Percentiles rank a stretch among this genome's conserved stretches.
Evolutionary conservation across 2,113 vertebrate genomes (phyloP).

Genomic region (Echinops telfairi): DNA sequence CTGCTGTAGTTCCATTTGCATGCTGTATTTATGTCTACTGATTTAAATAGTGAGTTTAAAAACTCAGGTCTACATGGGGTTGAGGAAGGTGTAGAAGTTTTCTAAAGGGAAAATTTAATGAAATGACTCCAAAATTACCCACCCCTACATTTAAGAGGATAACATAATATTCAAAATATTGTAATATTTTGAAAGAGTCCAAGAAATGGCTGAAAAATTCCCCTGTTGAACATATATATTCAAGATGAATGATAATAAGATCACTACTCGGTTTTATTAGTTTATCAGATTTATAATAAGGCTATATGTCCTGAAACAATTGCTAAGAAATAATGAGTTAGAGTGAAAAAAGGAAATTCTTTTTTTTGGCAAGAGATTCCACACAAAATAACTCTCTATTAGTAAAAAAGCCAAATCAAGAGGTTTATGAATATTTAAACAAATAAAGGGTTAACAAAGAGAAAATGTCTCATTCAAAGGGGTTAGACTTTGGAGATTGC

Average conservation of each 20-base stretch:
- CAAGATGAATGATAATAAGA: not conserved
- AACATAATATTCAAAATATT: not conserved
- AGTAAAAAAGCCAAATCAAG: not conserved
- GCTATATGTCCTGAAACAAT: not conserved
- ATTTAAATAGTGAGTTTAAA: conserved; percentile 28
- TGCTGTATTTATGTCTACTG: not conserved
- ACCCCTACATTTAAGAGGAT: not conserved
- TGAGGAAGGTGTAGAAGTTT: not conserved
- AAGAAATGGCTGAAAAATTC: not conserved
- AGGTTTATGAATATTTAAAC: not conserved
- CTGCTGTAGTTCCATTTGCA: conserved; percentile 48
- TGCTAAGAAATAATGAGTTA: not conserved
- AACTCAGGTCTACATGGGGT: not conserved
- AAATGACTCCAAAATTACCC: not conserved
- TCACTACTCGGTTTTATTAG: not conserved
- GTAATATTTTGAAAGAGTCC: conserved; percentile 1
- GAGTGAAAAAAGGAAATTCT: not conserved
- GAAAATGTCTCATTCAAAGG: too few relatives aligned
- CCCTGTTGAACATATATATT: not conserved
- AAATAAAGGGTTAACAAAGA: not conserved
- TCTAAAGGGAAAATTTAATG: conserved; percentile 16
- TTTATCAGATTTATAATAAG: not conserved
- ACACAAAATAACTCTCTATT: not conserved
- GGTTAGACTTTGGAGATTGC: too few relatives aligned
- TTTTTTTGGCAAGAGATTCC: not conserved